Evolutionary conservation across 2,888 invertebrate genomes (phyloP).

Genomic region (Agrilus cyanescens): DNA sequence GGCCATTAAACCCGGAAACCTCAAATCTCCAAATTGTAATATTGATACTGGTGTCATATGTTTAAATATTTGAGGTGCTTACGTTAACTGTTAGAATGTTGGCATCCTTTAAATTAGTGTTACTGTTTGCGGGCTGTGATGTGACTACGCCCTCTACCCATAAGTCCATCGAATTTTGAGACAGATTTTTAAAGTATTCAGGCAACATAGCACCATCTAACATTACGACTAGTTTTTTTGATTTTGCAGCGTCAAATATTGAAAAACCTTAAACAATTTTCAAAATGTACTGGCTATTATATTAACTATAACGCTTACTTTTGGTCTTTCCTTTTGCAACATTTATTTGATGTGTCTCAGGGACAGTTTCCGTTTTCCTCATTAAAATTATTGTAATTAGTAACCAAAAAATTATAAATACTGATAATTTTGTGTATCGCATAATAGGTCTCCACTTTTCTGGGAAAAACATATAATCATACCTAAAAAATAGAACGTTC

Average conservation of each 20-base stretch:
- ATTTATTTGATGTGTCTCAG: background rate
- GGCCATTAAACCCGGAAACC: too few relatives aligned
- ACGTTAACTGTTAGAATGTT: conserved; percentile 34
- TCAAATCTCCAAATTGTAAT: too few relatives aligned
- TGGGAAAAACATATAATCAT: too few relatives aligned
- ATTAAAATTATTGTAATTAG: background rate
- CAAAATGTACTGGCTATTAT: background rate
- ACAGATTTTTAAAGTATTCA: conserved; percentile 39
- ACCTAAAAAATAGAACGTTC: too few relatives aligned
- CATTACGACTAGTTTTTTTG: conserved; percentile 39
- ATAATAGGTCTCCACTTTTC: too few relatives aligned
- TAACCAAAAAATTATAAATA: background rate
- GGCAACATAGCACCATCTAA: conserved; percentile 51
- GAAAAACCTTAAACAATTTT: conserved; percentile 21
- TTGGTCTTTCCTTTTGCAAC: background rate
- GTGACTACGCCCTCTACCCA: conserved; percentile 37
- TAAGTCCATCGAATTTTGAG: conserved; percentile 35
- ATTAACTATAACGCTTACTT: too few relatives aligned
- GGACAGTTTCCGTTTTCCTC: background rate
- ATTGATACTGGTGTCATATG: too few relatives aligned
- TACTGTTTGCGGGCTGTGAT: conserved; percentile 17
- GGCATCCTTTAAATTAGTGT: conserved; percentile 19
- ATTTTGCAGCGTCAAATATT: conserved; percentile 23
- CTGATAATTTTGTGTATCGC: too few relatives aligned
- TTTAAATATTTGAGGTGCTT: background rate